These are phyloP conservation scores for Magallana angulata DNA, from an alignment of 1,140 invertebrate species.

Conservation along the genomic window DNA sequence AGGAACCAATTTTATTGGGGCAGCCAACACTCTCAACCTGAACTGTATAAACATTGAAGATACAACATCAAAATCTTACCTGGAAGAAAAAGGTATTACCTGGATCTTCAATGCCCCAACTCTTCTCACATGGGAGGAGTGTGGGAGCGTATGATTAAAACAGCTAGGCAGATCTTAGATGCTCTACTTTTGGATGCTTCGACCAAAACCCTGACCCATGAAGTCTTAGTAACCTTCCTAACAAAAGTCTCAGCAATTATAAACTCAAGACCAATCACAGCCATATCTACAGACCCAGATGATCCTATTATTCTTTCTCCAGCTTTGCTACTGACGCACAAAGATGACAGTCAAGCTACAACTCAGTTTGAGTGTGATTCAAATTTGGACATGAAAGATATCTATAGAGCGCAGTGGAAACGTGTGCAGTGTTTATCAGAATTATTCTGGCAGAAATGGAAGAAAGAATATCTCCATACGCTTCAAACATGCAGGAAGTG, in stretches of 20 bases:
- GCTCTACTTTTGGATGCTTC: conserved; percentile 43
- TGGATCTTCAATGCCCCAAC: conserved; percentile 56
- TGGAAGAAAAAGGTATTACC: conserved; percentile 28
- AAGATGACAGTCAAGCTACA: conserved; percentile 9
- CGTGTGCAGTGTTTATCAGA: conserved; percentile 54
- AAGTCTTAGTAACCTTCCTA: conserved; percentile 58
- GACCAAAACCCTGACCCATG: conserved; percentile 53
- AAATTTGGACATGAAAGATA: conserved; percentile 46
- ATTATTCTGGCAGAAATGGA: conserved; percentile 56
- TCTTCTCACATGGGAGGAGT: conserved; percentile 53
- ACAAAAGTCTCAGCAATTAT: conserved; percentile 54
- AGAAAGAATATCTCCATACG: conserved; percentile 44
- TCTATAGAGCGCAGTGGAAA: conserved; percentile 56
- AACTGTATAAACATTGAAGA: conserved; percentile 39
- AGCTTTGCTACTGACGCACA: conserved; percentile 46
- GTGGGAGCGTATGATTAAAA: conserved; percentile 60
- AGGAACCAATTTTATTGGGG: conserved; percentile 66
- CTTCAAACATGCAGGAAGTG: conserved; percentile 52
- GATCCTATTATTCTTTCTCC: conserved; percentile 51
- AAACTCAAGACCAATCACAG: conserved; percentile 54
- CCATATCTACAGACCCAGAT: conserved; percentile 50
- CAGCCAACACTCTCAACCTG: background rate
- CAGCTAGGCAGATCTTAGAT: conserved; percentile 50
- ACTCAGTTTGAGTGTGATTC: background rate
- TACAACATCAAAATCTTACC: conserved; percentile 20